Evolutionary conservation across 2,113 vertebrate species (phyloP).

Genomic region (Noturus placidus): DNA sequence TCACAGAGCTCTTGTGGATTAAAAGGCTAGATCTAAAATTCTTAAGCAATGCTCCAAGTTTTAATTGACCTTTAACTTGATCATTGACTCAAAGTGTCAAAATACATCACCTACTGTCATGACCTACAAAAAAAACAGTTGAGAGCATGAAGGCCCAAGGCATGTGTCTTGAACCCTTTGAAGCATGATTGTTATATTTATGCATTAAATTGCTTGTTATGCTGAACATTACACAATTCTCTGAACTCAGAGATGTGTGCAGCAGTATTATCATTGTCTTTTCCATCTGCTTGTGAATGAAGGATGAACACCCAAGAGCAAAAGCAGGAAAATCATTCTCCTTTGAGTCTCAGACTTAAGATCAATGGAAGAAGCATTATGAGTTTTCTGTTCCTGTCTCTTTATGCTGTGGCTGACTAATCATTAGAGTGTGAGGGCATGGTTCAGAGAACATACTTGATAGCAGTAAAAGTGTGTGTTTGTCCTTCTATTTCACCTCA

Average conservation of each 20-base stretch:
- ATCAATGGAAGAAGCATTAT: neutral
- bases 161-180: neutral
- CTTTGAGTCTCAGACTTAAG: neutral
- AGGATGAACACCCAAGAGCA: neutral
- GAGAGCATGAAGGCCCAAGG: neutral
- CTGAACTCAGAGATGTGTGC: neutral
- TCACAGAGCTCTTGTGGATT: neutral
- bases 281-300: neutral
- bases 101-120: too few species aligned
- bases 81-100: neutral
- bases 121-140: neutral
- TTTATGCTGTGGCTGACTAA: neutral
- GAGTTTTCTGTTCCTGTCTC: neutral
- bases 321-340: neutral
- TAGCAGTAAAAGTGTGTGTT: neutral
- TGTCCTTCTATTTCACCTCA: too few species aligned
- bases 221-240: neutral
- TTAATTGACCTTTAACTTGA: too few species aligned
- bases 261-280: neutral
- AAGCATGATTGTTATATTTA: neutral
- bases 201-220: neutral
- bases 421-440: constrained; percentile 5
- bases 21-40: neutral
- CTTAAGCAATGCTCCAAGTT: too few species aligned
- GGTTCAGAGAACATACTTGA: neutral